Evolutionary conservation across 2,888 invertebrate species (phyloP).

Genomic region (Gastrophysa polygoni): DNA sequence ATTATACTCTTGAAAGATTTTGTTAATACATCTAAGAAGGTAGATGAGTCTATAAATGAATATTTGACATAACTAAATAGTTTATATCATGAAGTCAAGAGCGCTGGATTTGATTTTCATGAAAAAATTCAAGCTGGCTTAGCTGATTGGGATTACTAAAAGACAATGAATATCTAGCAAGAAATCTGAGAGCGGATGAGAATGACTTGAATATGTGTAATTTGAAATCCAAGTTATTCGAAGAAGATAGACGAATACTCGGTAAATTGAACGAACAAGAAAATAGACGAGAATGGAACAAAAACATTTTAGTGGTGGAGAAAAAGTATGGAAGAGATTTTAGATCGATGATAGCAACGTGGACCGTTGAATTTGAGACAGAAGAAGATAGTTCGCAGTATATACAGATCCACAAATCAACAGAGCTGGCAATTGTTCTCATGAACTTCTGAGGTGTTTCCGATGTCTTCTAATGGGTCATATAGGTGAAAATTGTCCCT

Average conservation of each 20-base stretch:
- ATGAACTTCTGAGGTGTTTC: constrained; percentile 2
- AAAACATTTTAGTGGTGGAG: not conserved
- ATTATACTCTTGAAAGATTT: constrained; percentile 12
- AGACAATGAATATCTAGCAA: not conserved
- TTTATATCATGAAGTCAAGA: constrained; percentile 3
- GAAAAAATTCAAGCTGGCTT: constrained; percentile 13
- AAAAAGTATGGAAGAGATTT: not conserved
- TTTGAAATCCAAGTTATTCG: not conserved
- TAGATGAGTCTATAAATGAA: constrained; percentile 5
- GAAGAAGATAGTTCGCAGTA: not conserved
- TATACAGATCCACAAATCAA: not conserved
- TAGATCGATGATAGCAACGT: not conserved
- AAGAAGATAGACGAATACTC: constrained; percentile 2
- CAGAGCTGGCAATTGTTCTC: not conserved
- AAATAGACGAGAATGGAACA: not conserved
- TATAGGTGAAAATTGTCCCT: not conserved
- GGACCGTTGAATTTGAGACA: not conserved
- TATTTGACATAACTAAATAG: constrained; percentile 7
- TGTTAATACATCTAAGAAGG: constrained; percentile 4
- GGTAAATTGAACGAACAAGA: not conserved
- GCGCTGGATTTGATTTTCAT: constrained; percentile 8
- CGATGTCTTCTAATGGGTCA: constrained; percentile 4
- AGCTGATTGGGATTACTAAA: constrained; percentile 1
- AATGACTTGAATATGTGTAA: constrained; percentile 7
- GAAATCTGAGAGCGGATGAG: not conserved